A percentile compares a stretch with the other conserved stretches of the same genome.
Conservation (phyloP, 2,888 invertebrate species). For the Coenonympha arcania region DNA sequence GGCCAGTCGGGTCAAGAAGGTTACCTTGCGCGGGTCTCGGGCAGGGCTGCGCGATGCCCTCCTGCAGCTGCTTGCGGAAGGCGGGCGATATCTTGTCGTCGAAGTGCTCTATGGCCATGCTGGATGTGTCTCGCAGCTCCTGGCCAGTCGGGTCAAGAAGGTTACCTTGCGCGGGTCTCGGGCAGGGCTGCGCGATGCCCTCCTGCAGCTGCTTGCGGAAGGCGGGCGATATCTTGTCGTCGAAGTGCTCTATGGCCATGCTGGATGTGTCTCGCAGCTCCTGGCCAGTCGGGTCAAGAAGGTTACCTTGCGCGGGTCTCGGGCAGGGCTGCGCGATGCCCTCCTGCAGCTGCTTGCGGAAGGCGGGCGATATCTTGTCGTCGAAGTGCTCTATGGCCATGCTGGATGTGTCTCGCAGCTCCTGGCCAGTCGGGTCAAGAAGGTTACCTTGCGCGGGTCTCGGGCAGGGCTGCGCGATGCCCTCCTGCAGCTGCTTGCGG, state of each 20-base stretch:
- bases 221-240: conserved; percentile 82
- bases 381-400: conserved; percentile 98
- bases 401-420: no score
- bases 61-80: conserved; percentile 50
- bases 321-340: conserved; percentile 37
- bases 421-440: no score
- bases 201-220: conserved; percentile 53
- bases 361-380: conserved; percentile 80
- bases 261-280: no score
- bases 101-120: conserved; percentile 97
- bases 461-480: conserved; percentile 35
- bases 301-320: conserved; percentile 40
- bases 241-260: conserved; percentile 97
- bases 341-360: conserved; percentile 52
- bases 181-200: conserved; percentile 36
- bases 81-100: conserved; percentile 85
- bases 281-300: no score
- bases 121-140: no score
- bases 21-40: conserved; percentile 41
- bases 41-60: conserved; percentile 38
- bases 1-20: no score
- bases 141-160: no score
- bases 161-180: conserved; percentile 41
- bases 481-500: conserved; percentile 51
- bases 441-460: conserved; percentile 41